phyloP scores from a whole-genome alignment of 2,113 vertebrate genomes.

The Dasypus novemcinctus region DNA sequence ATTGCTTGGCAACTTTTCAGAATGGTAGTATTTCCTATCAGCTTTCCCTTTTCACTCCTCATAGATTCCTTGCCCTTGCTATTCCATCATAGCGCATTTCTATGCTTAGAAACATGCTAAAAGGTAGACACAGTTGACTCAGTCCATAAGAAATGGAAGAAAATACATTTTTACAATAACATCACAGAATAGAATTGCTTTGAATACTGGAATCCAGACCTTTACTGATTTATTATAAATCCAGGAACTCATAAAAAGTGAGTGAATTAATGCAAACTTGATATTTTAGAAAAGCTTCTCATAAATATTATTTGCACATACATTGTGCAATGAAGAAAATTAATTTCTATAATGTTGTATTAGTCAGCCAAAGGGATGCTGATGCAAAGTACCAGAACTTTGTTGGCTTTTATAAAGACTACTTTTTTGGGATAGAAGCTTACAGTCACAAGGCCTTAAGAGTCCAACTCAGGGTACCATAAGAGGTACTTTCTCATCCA shows the following conservation, averaged over 20 bases:
- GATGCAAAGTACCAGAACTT: too few relatives aligned
- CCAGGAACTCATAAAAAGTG: not conserved
- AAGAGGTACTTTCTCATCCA: too few relatives aligned
- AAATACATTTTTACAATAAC: conserved; percentile 44
- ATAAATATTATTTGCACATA: conserved; percentile 10
- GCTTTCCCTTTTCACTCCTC: not conserved
- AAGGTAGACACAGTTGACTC: not conserved
- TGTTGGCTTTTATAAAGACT: too few relatives aligned
- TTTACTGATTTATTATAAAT: conserved; percentile 42
- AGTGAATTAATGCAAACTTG: not conserved
- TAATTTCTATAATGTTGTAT: conserved; percentile 25
- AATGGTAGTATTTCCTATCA: conserved; percentile 31
- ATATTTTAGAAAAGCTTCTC: conserved; percentile 15
- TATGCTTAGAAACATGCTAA: not conserved
- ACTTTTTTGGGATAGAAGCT: too few relatives aligned
- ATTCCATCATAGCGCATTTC: not conserved
- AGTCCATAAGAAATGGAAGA: conserved; percentile 15
- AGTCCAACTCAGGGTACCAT: too few relatives aligned
- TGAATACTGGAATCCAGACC: conserved; percentile 1
- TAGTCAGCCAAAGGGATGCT: too few relatives aligned
- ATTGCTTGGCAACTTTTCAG: conserved; percentile 53
- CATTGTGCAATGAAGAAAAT: conserved; percentile 26
- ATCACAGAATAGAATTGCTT: not conserved
- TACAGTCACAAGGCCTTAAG: too few relatives aligned
- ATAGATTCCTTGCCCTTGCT: not conserved